Conservation (phyloP, 2,888 invertebrate genomes). For the Cephus pygmeus region DNA sequence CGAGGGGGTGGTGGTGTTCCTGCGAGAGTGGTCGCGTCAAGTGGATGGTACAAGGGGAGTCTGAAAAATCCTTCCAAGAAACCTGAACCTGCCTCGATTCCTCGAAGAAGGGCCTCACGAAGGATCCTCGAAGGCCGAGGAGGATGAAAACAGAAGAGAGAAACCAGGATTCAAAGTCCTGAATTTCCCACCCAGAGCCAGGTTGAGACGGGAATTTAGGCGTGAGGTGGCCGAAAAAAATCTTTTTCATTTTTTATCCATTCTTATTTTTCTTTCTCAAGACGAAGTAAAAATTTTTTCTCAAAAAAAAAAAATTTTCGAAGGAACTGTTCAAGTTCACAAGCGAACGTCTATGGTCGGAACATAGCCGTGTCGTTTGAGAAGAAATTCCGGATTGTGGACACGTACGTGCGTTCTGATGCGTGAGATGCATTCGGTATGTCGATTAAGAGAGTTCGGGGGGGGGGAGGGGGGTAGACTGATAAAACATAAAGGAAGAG, state of each 20-base stretch:
- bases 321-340: not conserved
- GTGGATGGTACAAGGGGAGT: constrained; percentile 6
- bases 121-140: not conserved
- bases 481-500: constrained; percentile 6
- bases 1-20: not conserved
- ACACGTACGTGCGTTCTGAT: not conserved
- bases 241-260: not conserved
- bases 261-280: not conserved
- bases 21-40: constrained; percentile 12
- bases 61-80: constrained; percentile 25
- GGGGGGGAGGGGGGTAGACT: not conserved
- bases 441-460: constrained; percentile 10
- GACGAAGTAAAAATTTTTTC: not conserved
- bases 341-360: not conserved
- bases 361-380: not conserved
- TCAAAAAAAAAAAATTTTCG: not conserved
- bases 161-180: not conserved
- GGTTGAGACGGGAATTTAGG: not conserved
- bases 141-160: not conserved
- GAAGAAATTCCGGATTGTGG: not conserved
- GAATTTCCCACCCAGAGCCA: not conserved
- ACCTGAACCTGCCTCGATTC: constrained; percentile 23
- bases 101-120: constrained; percentile 25
- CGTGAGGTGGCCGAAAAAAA: not conserved
- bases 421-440: constrained; percentile 8